Evolutionary conservation across 2,888 invertebrate genomes (phyloP), one percentile per base, ranked within the genome.

Genomic region (Drosophila pullipes): DNA sequence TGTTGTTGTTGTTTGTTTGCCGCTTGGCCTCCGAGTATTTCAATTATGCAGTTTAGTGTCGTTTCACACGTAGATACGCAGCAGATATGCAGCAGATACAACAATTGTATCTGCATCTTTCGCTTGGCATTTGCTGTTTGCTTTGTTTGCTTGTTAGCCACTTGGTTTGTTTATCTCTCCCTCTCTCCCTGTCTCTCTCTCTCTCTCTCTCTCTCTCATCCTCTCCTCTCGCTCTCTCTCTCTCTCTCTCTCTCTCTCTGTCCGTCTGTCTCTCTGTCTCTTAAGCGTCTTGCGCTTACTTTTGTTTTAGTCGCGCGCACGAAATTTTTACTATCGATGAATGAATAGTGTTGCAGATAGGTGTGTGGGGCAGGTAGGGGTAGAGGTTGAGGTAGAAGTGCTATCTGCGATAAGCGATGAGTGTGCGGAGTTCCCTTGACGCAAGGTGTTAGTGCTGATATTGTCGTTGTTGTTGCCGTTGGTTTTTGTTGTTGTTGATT

Each of bases 361-460:
- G 28, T 25, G 30, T 28, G 11, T 28, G 30, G 13, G 30, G 58
- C 22, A 47, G 6, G 1, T 1, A n/a, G 50, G 16, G n/a, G 64
- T 3, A 5, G 1, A 39, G 10, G 22, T 13, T 13, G 13, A 47
- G 47, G 47, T 16, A 25, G 62, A 31, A 31, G 16, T 31, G 35
- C 55, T 47, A 61, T 68, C 59, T 37, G 41, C 74, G 83, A 88
- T 83, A 83, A 83, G 89, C 83, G 76, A 83, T 89, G 84, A 86
- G 85, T 86, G 78, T 63, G 58, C 74, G 85, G 85, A 82, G 90
- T 85, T 85, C 90, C 85, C 90, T 90, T 85, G 85, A 70, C 69
- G 53, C 53, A 28, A 28, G 70, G 70, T 54, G 53, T 74, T 74
- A 59, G 13, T 18, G 18, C 10, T 28, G 18, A 4, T 50, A 58